Base-by-base conservation (phyloP, 2,797 vertebrate species). In the Notolabrus celidotus region DNA sequence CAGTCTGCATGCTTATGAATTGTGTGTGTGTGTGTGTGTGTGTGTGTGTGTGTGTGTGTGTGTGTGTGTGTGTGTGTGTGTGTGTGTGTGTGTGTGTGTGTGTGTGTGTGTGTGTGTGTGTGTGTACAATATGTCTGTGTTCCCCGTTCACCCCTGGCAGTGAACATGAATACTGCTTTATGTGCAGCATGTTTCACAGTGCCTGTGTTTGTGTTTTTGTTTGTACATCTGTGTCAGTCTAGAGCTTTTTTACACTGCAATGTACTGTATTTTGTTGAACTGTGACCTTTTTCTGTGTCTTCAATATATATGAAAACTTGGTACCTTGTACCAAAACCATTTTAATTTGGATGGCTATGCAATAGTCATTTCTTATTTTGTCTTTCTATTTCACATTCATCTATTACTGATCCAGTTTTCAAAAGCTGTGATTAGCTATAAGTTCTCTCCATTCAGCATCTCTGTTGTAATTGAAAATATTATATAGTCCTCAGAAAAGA, bases 1-100 rank as follows among this genome's bases (percentile, higher is more conserved):
- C 83, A 72, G 87, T 89, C 86, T 91, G 86, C 88, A 91, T 93
- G 84, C 90, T 91, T 92, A 92, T 90, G 83, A 91, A 88, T 57
- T 88, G 88, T 67, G 74, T 71, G 64, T 70, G 60, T 65, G 74
- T 82, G 69, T 77, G 47, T 54, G 45, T 39, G 62, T n/a, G n/a
- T n/a, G n/a, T n/a, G n/a, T n/a, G n/a, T 88, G 88, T 67, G 74
- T 71, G 64, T 70, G 60, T 65, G 74, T 82, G 69, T 77, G 47
- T 54, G 45, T 88, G 88, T 67, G 74, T 71, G 64, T 70, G 60
- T 65, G 74, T 82, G 69, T 77, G 47, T 54, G 45, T 88, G 88
- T 67, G 74, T 71, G 64, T 70, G 60, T 65, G 74, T 82, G 69
- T 77, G 47, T 54, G 45, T 88, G 88, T 67, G 74, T 71, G 64